Base-by-base conservation (phyloP, 2,113 vertebrate species). In the Aleadryas rufinucha region DNA sequence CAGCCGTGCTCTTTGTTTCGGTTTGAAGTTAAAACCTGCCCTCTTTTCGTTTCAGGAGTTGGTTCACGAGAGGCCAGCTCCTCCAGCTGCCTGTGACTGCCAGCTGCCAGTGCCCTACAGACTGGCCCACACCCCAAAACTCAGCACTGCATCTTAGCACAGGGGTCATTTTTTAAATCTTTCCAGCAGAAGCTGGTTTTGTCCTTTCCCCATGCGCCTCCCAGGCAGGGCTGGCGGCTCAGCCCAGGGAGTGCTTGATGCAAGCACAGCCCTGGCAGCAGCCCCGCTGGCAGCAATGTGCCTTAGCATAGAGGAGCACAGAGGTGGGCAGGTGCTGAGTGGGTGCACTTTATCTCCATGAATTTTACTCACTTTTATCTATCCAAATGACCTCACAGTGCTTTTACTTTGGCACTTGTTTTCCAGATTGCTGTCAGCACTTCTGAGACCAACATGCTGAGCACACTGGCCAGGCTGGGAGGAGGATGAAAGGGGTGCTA, bases 281-380 rank as follows among this genome's bases (percentile, higher is more conserved):
- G 54, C 60, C 49, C 54, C 0, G 0, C 37, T 70, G 52, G 22
- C 47, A 21, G 65, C 78, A 50, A 19, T 0, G 2, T 6, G 54
- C 79, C n/a, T 18, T 1, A 59, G 66, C 27, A 21, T 1, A 19
- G 78, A 78, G 42, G 15, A 82, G 60, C 78, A n/a, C 7, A 3
- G 49, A 50, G 44, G 39, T 24, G 2, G 61, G 50, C 31, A 47
- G 59, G 66, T 8, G 1, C 27, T 12, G 21, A 35, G 84, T 27
- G 69, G 64, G 47, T 39, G 49, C 72, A 45, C 1, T 1, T 84
- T 66, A 70, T 39, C 60, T 54, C 84, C 23, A 4, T 7, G 33
- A 84, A 71, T 91, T 81, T 68, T 49, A 41, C 28, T 87, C 33
- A 12, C 28, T 75, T 94, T 42, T 63, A 71, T 50, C 68, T 78